Conservation (phyloP, 2,797 vertebrate species). For the Alauda arvensis region DNA sequence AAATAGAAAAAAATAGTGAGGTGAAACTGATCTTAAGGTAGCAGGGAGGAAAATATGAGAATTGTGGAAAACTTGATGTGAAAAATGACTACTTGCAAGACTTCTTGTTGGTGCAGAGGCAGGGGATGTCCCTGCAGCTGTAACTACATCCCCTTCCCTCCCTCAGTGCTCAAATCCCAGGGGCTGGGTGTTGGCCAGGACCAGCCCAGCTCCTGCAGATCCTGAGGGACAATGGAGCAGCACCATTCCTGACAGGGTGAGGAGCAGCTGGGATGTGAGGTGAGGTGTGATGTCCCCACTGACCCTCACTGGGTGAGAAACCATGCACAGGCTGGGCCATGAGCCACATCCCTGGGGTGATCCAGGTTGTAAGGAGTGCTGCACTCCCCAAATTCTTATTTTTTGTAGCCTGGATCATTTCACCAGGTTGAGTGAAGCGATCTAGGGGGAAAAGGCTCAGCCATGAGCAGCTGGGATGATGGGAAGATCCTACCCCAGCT, state of each 20-base stretch:
- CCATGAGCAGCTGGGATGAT: accelerated
- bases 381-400: accelerated
- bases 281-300: background rate
- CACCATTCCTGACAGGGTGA: accelerated
- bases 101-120: background rate
- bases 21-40: background rate
- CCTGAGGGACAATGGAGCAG: accelerated
- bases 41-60: background rate
- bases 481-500: background rate
- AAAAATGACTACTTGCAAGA: background rate
- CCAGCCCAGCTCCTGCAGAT: background rate
- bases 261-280: background rate
- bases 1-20: background rate
- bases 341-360: background rate
- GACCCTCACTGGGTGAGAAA: accelerated
- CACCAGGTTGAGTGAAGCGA: background rate
- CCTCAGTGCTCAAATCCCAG: accelerated
- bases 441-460: background rate
- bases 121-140: background rate
- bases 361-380: background rate
- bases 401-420: background rate
- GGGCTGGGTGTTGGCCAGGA: background rate
- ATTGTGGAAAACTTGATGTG: background rate
- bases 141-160: background rate
- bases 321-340: background rate